phyloP scores from a whole-genome alignment of 2,888 invertebrate species.

The Zeuzera pyrina region DNA sequence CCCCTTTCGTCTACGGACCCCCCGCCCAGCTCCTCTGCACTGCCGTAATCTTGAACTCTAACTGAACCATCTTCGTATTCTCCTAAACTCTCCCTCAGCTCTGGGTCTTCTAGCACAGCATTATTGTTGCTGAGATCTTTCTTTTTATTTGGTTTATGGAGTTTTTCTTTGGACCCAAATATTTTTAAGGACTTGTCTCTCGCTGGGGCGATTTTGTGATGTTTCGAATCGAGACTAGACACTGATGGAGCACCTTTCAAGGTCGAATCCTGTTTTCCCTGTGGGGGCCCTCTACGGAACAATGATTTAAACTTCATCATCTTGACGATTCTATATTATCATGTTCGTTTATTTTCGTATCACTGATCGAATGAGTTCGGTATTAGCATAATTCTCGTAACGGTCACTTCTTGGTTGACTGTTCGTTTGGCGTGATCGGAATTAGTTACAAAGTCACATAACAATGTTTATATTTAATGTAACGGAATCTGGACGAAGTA shows the following conservation, averaged over 20 bases:
- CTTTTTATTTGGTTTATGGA: slow-evolving; percentile 62
- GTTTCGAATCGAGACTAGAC: slow-evolving; percentile 77
- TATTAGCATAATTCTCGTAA: slow-evolving; percentile 16
- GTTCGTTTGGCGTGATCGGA: slow-evolving; percentile 24
- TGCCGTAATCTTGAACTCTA: slow-evolving; percentile 47
- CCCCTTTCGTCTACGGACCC: slow-evolving; percentile 54
- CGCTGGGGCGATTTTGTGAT: slow-evolving; percentile 66
- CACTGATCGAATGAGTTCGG: slow-evolving; percentile 46
- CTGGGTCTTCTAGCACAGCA: slow-evolving; percentile 65
- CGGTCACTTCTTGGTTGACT: slow-evolving; percentile 24
- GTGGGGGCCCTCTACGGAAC: slow-evolving; percentile 89
- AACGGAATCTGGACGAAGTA: too few species aligned
- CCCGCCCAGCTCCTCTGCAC: slow-evolving; percentile 54
- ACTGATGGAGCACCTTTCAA: slow-evolving; percentile 77
- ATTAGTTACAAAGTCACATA: slow-evolving; percentile 24
- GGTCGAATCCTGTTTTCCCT: slow-evolving; percentile 66
- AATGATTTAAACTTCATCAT: slow-evolving; percentile 95
- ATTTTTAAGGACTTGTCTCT: slow-evolving; percentile 62
- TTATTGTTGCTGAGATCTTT: slow-evolving; percentile 63
- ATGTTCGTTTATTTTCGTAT: too few species aligned
- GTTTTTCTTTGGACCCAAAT: slow-evolving; percentile 69
- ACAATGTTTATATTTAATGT: too few species aligned
- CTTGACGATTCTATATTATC: slow-evolving; percentile 60
- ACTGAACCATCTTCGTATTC: slow-evolving; percentile 47
- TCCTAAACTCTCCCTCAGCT: slow-evolving; percentile 46